Percentiles rank a stretch among this genome's conserved stretches.
phyloP scores from a whole-genome alignment of 2,888 invertebrate species.

The Sepioteuthis lessoniana region DNA sequence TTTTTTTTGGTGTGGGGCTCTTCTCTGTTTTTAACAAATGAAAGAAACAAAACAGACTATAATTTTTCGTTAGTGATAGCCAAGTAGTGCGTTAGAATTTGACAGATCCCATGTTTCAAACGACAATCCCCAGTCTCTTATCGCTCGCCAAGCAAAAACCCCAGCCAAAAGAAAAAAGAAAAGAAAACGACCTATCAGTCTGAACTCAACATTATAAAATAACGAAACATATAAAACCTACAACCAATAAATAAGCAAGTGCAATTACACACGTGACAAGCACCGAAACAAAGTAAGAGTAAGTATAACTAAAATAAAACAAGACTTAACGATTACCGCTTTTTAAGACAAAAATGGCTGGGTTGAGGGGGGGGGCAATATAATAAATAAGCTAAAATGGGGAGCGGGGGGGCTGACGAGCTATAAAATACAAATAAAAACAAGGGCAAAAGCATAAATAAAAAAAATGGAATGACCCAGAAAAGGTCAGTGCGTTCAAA shows the following conservation, averaged over 20 bases:
- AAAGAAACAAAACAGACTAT: background rate
- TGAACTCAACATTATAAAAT: background rate
- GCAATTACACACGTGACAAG: background rate
- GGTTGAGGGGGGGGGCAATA: background rate
- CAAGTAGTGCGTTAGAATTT: background rate
- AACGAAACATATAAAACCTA: background rate
- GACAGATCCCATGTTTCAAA: slow-evolving; percentile 20
- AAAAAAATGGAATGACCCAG: background rate
- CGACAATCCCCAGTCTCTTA: background rate
- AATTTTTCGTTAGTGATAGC: background rate
- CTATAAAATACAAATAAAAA: background rate
- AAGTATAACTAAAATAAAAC: background rate
- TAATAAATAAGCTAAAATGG: background rate
- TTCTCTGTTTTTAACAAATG: background rate
- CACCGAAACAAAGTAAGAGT: background rate
- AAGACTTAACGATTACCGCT: background rate
- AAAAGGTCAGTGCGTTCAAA: slow-evolving; percentile 33
- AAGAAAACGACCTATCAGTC: background rate
- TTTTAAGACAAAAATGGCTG: background rate
- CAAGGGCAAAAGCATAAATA: background rate
- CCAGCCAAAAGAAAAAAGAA: background rate
- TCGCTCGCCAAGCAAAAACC: background rate
- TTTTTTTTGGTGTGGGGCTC: no score
- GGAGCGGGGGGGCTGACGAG: background rate
- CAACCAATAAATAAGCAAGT: background rate